Percentiles rank a stretch among this genome's conserved stretches.
Conservation (phyloP, 2,113 vertebrate species). For the Ahaetulla prasina region DNA sequence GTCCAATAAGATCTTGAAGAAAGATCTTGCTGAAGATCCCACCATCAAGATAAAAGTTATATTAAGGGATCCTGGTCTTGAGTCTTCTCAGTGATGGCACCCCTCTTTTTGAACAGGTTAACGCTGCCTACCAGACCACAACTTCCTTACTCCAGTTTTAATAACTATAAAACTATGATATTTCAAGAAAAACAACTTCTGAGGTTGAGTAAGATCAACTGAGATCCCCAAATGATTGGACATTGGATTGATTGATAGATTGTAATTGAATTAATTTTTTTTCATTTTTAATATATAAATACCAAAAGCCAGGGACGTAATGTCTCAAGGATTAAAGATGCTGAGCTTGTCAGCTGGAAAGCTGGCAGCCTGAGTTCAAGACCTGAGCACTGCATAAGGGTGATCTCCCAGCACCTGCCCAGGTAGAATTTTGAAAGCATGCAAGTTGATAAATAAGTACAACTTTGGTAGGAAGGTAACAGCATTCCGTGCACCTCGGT, state of each 20-base stretch:
- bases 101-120: neutral
- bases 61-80: neutral
- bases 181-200: neutral
- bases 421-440: no score
- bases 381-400: no score
- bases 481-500: no score
- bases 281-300: neutral
- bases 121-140: neutral
- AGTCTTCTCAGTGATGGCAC: neutral
- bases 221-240: neutral
- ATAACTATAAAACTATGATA: neutral
- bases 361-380: no score
- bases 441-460: no score
- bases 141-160: neutral
- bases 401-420: no score
- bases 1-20: neutral
- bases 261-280: neutral
- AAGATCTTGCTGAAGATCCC: neutral
- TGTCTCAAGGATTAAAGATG: no score
- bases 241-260: neutral
- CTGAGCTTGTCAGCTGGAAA: no score
- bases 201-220: neutral
- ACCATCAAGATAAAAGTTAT: neutral
- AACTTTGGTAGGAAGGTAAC: no score
- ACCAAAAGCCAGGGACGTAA: neutral